phyloP scores from a whole-genome alignment of 1,140 invertebrate species.

The Rhopalosiphum maidis region DNA sequence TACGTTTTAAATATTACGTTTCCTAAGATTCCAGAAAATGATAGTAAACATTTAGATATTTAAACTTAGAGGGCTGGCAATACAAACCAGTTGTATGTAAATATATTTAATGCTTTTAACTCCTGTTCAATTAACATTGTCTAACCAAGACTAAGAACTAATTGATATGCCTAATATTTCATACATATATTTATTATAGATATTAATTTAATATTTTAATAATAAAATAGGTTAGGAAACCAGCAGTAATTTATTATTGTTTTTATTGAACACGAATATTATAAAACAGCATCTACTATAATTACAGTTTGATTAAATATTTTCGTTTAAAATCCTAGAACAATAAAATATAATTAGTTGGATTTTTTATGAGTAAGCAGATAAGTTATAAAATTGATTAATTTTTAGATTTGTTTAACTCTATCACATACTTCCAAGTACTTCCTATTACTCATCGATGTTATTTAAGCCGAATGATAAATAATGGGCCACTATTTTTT shows the following conservation, averaged over 20 bases:
- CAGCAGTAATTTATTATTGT: neutral
- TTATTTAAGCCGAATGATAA: neutral
- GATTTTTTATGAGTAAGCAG: constrained; percentile 11
- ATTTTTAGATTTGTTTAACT: neutral
- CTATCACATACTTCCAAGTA: neutral
- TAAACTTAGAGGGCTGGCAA: too few relatives aligned
- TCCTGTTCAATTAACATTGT: neutral
- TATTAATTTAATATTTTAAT: neutral
- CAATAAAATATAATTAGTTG: neutral
- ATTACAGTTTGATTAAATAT: neutral
- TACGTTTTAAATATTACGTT: neutral
- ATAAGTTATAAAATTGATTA: neutral
- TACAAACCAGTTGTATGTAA: too few relatives aligned
- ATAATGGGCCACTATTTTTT: neutral
- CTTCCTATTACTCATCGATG: constrained; percentile 4
- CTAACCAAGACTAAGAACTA: neutral
- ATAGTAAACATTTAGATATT: neutral
- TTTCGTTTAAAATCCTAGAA: neutral
- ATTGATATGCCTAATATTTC: neutral
- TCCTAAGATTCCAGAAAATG: neutral
- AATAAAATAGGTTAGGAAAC: neutral
- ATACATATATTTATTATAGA: neutral
- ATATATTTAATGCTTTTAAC: neutral
- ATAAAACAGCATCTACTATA: neutral
- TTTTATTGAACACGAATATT: neutral